These are phyloP conservation scores for Luperina nickerlii DNA, from an alignment of 2,888 invertebrate species.

Conservation along the genomic window DNA sequence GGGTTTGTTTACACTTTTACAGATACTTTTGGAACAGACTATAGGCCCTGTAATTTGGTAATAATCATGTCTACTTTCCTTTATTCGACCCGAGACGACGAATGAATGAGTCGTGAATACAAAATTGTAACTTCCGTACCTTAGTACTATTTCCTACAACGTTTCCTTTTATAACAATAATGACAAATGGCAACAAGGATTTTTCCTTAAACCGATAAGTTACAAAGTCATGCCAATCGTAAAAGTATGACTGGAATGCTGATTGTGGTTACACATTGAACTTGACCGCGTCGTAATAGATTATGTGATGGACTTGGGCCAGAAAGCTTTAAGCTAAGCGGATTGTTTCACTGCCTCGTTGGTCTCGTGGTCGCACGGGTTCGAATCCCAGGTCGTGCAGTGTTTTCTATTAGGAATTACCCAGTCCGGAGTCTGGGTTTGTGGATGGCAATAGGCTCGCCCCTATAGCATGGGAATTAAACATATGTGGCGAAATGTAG, in stretches of 20 bases:
- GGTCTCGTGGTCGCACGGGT: not conserved
- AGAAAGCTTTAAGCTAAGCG: not conserved
- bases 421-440: not conserved
- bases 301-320: not conserved
- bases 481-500: not conserved
- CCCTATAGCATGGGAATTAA: not conserved
- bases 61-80: not conserved
- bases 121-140: slow-evolving; percentile 27
- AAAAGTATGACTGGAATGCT: slow-evolving; percentile 18
- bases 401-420: not conserved
- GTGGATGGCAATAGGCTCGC: not conserved
- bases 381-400: not conserved
- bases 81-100: not conserved
- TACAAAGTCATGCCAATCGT: slow-evolving; percentile 1
- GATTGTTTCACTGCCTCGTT: too few relatives aligned
- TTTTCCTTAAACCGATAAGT: slow-evolving; percentile 36
- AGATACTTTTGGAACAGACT: not conserved
- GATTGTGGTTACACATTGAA: slow-evolving; percentile 5
- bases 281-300: not conserved
- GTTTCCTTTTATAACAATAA: slow-evolving; percentile 26
- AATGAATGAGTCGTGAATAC: slow-evolving; percentile 10
- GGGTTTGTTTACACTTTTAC: not conserved
- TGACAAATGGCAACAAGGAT: slow-evolving; percentile 44
- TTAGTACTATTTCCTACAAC: slow-evolving; percentile 33
- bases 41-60: not conserved